Evolutionary conservation across 2,888 invertebrate genomes (phyloP).

Genomic region (Flexamia atlantica): DNA sequence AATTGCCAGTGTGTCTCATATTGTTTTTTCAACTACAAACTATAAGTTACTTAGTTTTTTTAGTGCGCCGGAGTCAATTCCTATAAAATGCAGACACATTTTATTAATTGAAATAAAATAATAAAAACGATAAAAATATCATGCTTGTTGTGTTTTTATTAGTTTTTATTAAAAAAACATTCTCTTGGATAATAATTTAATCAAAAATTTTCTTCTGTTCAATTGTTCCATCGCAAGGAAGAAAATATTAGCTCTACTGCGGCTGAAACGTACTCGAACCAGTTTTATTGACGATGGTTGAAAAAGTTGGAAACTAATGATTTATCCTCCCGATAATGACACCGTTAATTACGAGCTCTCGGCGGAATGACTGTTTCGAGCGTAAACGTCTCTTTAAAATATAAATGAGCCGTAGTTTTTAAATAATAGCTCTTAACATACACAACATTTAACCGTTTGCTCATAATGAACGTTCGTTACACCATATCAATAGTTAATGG

Average conservation of each 20-base stretch:
- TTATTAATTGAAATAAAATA: neutral
- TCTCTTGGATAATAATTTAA: constrained; percentile 36
- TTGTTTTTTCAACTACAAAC: no score
- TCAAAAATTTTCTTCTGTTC: constrained; percentile 38
- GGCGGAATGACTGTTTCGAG: no score
- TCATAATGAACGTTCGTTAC: no score
- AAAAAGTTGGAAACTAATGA: constrained; percentile 13
- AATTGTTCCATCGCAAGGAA: constrained; percentile 1
- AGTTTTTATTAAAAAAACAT: constrained; percentile 24
- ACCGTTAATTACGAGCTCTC: neutral
- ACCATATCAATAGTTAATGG: no score
- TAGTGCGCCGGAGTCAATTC: no score
- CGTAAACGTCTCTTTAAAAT: no score
- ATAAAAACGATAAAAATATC: neutral
- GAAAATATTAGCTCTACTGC: neutral
- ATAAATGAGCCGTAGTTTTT: no score
- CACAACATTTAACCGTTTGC: no score
- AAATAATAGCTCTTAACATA: no score
- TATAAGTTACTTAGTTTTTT: no score
- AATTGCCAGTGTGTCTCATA: no score
- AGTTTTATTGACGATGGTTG: constrained; percentile 19
- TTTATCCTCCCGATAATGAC: constrained; percentile 18
- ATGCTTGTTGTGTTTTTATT: constrained; percentile 12
- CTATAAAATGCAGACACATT: no score
- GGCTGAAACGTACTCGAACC: neutral